phyloP scores from a whole-genome alignment of 2,113 vertebrate species.

The Sylvicapra grimmia region DNA sequence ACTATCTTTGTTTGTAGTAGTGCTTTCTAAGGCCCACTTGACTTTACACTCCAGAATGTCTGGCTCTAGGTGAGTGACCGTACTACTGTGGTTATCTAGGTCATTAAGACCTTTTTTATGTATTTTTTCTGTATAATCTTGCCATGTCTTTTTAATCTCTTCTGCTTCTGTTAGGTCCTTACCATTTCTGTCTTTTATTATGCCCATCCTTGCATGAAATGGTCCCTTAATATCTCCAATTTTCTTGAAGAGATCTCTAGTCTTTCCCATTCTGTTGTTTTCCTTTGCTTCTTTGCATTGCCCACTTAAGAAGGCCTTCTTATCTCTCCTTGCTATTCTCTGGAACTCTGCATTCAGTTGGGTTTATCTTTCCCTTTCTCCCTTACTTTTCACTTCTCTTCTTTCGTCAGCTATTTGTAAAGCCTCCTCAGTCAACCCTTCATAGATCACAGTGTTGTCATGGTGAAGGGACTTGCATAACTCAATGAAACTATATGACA shows the following conservation, averaged over 20 bases:
- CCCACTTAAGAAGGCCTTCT: not conserved
- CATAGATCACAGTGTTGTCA: not conserved
- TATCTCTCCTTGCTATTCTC: not conserved
- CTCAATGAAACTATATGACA: not conserved
- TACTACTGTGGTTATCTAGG: not conserved
- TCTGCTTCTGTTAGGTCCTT: not conserved
- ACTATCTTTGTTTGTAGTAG: not conserved
- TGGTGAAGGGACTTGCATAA: not conserved
- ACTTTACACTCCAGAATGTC: not conserved
- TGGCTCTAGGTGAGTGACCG: not conserved
- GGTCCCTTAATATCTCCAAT: not conserved
- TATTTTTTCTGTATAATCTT: not conserved
- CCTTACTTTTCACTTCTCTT: not conserved
- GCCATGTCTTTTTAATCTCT: not conserved
- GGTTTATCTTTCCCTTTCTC: not conserved
- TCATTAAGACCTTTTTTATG: not conserved
- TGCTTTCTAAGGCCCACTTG: not conserved
- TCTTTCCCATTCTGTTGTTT: not conserved
- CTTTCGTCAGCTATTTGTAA: not conserved
- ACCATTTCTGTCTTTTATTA: not conserved
- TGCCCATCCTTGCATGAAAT: not conserved
- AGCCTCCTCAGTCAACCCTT: not conserved
- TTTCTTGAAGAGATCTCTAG: not conserved
- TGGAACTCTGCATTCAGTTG: not conserved
- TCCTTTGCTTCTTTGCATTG: not conserved